A percentile compares a stretch with the other conserved stretches of the same genome.
Evolutionary conservation across 35 echinoderm and acorn worm species (phyloP).

Genomic region (Chiridota heheva): DNA sequence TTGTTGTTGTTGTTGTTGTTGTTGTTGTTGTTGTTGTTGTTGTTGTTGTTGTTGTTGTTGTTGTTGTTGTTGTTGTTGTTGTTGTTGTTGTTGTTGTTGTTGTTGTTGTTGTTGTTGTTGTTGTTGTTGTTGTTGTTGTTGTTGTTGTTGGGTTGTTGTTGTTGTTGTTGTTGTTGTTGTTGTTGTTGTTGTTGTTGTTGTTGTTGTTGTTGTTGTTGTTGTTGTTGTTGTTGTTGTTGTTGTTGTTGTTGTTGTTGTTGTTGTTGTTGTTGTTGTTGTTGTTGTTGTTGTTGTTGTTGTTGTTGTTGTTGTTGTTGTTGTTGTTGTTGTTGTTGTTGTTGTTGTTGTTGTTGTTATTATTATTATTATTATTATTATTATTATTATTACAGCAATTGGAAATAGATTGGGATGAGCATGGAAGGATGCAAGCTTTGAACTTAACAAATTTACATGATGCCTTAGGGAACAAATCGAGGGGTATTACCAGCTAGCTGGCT

Average conservation of each 20-base stretch:
- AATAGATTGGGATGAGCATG: too few relatives aligned
- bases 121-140: slow-evolving; percentile 11
- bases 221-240: slow-evolving; percentile 1
- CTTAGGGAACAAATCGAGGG: too few relatives aligned
- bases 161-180: slow-evolving; percentile 3
- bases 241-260: background rate
- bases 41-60: background rate
- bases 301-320: slow-evolving; percentile 10
- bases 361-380: background rate
- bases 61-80: background rate
- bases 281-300: slow-evolving; percentile 6
- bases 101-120: slow-evolving; percentile 7
- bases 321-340: slow-evolving; percentile 19
- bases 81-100: background rate
- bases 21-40: slow-evolving; percentile 15
- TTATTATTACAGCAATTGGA: background rate
- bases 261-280: slow-evolving; percentile 10
- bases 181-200: slow-evolving; percentile 21
- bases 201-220: slow-evolving; percentile 16
- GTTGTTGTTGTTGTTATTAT: background rate
- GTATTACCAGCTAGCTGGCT: too few relatives aligned
- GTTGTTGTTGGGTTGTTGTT: slow-evolving; percentile 7
- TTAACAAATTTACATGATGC: too few relatives aligned
- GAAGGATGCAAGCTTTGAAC: too few relatives aligned
- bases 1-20: slow-evolving; percentile 3